Conservation (phyloP, 2,113 vertebrate species). For the Shinisaurus crocodilurus region DNA sequence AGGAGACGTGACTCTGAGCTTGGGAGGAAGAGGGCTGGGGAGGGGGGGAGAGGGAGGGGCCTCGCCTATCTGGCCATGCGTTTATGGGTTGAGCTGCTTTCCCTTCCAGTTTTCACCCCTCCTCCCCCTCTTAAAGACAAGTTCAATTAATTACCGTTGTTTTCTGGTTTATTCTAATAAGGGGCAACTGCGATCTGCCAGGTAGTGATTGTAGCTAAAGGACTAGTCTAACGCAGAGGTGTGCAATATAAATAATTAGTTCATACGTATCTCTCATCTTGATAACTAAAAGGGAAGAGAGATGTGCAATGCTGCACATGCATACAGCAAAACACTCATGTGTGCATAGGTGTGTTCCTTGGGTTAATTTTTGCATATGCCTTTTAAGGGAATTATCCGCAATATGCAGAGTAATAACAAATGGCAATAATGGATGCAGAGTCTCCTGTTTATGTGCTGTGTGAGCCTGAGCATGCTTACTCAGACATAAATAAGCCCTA, state of each 20-base stretch:
- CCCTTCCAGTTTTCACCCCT: background rate
- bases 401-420: background rate
- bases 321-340: background rate
- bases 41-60: background rate
- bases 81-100: background rate
- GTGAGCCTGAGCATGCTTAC: background rate
- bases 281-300: no score
- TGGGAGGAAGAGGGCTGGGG: accelerated
- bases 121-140: background rate
- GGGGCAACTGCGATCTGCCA: background rate
- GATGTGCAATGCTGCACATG: background rate
- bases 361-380: background rate
- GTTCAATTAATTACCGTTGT: background rate
- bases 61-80: accelerated
- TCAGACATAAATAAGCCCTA: no score
- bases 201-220: background rate
- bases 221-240: background rate
- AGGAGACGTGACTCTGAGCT: background rate
- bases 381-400: background rate
- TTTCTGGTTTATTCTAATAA: background rate
- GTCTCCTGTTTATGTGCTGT: background rate
- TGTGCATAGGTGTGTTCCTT: background rate
- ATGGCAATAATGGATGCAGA: background rate
- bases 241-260: background rate
- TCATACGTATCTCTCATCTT: background rate